Evolutionary conservation across 2,113 vertebrate species (phyloP), one percentile per base, ranked within the genome.

Genomic region (Opisthocomus hoazin): DNA sequence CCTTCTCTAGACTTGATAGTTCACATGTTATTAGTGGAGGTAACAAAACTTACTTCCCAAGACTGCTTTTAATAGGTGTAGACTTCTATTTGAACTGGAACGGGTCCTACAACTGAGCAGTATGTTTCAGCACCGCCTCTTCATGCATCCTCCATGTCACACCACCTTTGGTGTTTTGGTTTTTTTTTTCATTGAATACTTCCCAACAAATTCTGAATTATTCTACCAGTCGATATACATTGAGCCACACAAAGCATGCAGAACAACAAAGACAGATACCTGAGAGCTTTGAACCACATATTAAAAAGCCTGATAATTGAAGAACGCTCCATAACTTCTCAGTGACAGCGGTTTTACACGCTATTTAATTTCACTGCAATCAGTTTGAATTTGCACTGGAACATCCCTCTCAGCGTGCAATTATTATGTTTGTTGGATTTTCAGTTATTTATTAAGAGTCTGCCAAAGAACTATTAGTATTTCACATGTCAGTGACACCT

Each of bases 141-240:
- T 13, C 53, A 19, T 0, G 0, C 37, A 4, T 19, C 9, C 43
- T 53, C 27, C 29, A 2, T 2, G 6, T 11, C 48, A 68, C 24
- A 34, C 5, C 21, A 8, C 3, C 5, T 4, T 1, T 58, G 24
- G 5, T 51, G 29, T 22, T 19, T 4, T 51, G 14, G 16, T 22
- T 19, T 4, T 51, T 18, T 4, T 43, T 51, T 45, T 14, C 26
- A 41, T 3, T 13, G 8, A 75, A 6, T 30, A 58, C 5, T 77
- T 87, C 10, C 51, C 26, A 60, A 5, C 0, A 0, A 65, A 69
- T 70, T 32, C 9, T 37, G 3, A n/a, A 9, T 36, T 15, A 68
- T 45, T 53, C 2, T 37, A 24, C 36, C 21, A 15, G 10, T 7
- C 26, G 17, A n/a, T 29, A 8, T 2, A 60, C 13, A 15, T 0